Evolutionary conservation across 2,888 invertebrate genomes (phyloP).

Genomic region (Tridacna crocea): DNA sequence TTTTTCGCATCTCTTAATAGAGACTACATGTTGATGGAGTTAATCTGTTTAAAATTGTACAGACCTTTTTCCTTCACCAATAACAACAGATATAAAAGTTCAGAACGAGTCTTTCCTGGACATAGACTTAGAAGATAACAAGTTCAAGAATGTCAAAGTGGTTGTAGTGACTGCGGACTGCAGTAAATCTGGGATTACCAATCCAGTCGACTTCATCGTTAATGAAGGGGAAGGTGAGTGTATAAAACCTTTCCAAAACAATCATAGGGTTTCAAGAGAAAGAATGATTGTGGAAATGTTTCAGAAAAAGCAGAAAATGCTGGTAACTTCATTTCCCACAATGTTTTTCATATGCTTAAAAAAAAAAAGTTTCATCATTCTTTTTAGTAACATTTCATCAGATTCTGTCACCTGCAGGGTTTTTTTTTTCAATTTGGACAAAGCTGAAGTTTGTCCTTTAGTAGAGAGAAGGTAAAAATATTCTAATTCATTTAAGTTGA

Average conservation of each 20-base stretch:
- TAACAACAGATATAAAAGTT: conserved; percentile 70
- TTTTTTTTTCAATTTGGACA: neutral
- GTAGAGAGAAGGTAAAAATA: too few species aligned
- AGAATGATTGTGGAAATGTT: neutral
- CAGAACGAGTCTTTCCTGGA: conserved; percentile 72
- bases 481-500: too few species aligned
- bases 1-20: too few species aligned
- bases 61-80: neutral
- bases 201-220: conserved; percentile 82
- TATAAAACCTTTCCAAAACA: neutral
- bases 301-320: neutral
- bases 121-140: conserved; percentile 75
- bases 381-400: too few species aligned
- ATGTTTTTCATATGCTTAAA: neutral
- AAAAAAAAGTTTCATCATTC: too few species aligned
- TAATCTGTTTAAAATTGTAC: too few species aligned
- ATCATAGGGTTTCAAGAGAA: neutral
- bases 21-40: too few species aligned
- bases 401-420: too few species aligned
- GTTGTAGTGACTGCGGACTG: conserved; percentile 81
- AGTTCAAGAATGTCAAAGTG: conserved; percentile 78
- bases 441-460: neutral
- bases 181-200: conserved; percentile 80
- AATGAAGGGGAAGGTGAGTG: conserved; percentile 82
- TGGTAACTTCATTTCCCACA: conserved; percentile 1